These are phyloP conservation scores for Spondyliosoma cantharus DNA, from an alignment of 2,797 vertebrate genomes.

Conservation along the genomic window DNA sequence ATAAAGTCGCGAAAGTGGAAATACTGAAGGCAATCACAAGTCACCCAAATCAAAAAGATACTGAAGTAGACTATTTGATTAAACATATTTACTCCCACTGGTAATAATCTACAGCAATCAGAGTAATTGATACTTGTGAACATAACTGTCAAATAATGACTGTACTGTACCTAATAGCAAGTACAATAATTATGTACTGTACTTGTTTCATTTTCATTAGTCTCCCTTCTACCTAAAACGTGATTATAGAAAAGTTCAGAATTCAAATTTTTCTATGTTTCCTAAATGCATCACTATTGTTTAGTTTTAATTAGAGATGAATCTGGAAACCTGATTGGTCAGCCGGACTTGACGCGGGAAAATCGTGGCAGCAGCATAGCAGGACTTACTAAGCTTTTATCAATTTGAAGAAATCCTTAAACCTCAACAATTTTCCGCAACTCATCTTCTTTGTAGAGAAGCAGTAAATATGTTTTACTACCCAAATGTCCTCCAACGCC, in stretches of 20 bases:
- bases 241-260: accelerated
- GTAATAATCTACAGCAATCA: neutral
- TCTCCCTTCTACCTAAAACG: neutral
- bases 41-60: neutral
- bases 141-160: neutral
- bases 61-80: neutral
- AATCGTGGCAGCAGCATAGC: neutral
- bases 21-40: neutral
- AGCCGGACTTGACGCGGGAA: constrained; percentile 35
- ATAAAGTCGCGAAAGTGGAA: neutral
- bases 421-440: accelerated
- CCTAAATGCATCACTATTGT: constrained; percentile 13
- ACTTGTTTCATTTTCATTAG: neutral
- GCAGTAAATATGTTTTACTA: constrained; percentile 87
- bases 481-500: constrained; percentile 86
- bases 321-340: constrained; percentile 57
- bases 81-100: neutral
- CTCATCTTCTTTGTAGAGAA: neutral
- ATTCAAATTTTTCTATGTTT: neutral
- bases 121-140: neutral
- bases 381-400: neutral
- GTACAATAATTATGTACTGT: neutral
- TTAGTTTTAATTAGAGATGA: constrained; percentile 1
- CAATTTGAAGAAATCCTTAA: neutral
- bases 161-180: too few relatives aligned